Conservation (phyloP, 2,888 invertebrate species). For the Drosophila anceps region DNA sequence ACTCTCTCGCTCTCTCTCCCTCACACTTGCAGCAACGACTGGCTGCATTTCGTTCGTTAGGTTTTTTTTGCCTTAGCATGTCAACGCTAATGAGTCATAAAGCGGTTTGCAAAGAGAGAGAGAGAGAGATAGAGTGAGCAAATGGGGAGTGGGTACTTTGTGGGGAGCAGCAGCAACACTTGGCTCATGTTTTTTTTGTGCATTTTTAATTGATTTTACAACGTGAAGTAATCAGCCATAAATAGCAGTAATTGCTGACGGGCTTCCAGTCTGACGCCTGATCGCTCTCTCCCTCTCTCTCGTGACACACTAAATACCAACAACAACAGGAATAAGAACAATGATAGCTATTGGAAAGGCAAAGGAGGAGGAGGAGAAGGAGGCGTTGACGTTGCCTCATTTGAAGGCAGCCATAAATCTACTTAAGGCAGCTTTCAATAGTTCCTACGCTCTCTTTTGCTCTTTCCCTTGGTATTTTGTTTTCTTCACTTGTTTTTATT, state of each 20-base stretch:
- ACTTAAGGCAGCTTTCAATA: constrained; percentile 76
- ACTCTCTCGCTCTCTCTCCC: not conserved
- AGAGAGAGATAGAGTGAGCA: not conserved
- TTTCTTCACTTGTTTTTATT: constrained; percentile 18
- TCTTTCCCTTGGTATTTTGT: constrained; percentile 19
- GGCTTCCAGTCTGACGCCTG: constrained; percentile 38
- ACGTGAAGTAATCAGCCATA: constrained; percentile 79
- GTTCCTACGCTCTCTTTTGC: constrained; percentile 39
- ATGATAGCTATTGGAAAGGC: constrained; percentile 29
- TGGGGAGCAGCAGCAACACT: constrained; percentile 22
- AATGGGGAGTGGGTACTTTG: not conserved
- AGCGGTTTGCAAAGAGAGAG: constrained; percentile 28
- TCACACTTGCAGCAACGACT: constrained; percentile 5
- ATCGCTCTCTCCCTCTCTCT: not conserved
- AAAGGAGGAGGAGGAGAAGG: constrained; percentile 12
- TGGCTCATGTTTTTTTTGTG: constrained; percentile 64
- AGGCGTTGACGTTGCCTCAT: constrained; percentile 31
- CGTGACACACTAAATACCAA: constrained; percentile 66
- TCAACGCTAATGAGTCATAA: constrained; percentile 75
- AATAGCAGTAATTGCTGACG: constrained; percentile 76
- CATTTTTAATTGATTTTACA: constrained; percentile 79
- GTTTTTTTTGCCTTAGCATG: constrained; percentile 55
- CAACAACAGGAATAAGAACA: constrained; percentile 40
- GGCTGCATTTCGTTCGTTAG: constrained; percentile 31
- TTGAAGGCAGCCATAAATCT: constrained; percentile 76